Evolutionary conservation across 2,888 invertebrate species (phyloP), one percentile per base, ranked within the genome.

Genomic region (Xylota sylvarum): DNA sequence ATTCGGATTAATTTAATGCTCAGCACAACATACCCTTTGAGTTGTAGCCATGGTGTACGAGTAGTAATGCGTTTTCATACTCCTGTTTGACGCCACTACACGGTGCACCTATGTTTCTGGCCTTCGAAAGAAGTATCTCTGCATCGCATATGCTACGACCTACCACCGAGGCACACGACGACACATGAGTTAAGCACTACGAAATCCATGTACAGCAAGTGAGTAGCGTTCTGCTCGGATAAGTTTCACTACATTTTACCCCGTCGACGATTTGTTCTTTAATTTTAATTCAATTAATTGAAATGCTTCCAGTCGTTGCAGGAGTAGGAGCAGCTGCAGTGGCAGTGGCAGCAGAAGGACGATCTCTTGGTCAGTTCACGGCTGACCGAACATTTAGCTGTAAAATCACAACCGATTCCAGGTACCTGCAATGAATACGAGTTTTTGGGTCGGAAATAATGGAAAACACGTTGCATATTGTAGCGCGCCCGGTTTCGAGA

Each of bases 271-370:
- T 82, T 86, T 78, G 78, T 81, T 86, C 82, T 77, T 86, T 69
- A 82, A 86, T 78, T 81, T 86, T 82, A 81, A 86, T 86, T 81
- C 73, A 86, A 86, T 86, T 86, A 86, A 78, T 86, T 76, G 64
- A 86, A 82, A 73, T 77, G 64, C 73, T 78, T 32, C 67, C 72
- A 65, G 70, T 48, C n/a, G 37, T 9, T 40, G 46, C 23, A 43
- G 55, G 35, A 62, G 32, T 48, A 32, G 46, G 7, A 32, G 37
- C 50, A 40, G 32, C 12, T 40, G 46, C 23, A 43, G 55, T 35
- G 55, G 32, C 56, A 32, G 46, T 7, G 19, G 37, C 50, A 40
- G 32, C n/a, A 27, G 43, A 69, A 70, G 65, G 76, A 65, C 70
- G 58, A 76, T 70, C 64, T 64, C 69, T 58, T 64, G 69, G 58